Base-by-base conservation (phyloP, 2,113 vertebrate genomes). In the Macaca nemestrina region DNA sequence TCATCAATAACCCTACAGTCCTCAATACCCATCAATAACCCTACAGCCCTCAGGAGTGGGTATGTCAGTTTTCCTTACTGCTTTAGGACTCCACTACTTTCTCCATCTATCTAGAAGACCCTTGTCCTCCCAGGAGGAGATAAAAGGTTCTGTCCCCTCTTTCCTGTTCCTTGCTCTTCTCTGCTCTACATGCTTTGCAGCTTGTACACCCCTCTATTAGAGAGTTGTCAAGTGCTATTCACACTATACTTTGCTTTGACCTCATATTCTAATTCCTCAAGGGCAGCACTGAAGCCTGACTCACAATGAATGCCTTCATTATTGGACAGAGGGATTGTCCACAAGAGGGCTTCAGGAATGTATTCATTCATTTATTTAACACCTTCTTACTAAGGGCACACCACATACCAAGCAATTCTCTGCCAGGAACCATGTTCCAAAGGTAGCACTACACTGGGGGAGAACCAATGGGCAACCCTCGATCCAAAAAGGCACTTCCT, bases 401-500 rank as follows among this genome's bases (percentile, higher is more conserved):
- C 38, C 45, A 75, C 32, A 43, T 81, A 52, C 61, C 9, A 95
- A 14, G n/a, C 73, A 92, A 92, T 64, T 75, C 72, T 43, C 23
- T 7, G 8, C 38, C 38, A 73, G 50, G 4, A 8, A 0, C 16
- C 50, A 50, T 78, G 10, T 50, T 50, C 40, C 40, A 45, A 76
- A 27, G 27, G 35, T 0, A 80, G 7, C 22, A 45, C 5, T 35
- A 64, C 14, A 73, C 30, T 45, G 3, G 14, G 81, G 23, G 25
- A 38, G n/a, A 72, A 57, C 11, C 18, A 55, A 38, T 30, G 55
- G 5, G 55, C 16, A 61, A 55, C n/a, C 11, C 35, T 81, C 23
- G 5, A 13, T 64, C 67, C 43, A 64, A 82, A 73, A 25, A 6
- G 84, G 95, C 2, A 96, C 90, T 40, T 98, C 96, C 94, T 97